A percentile compares a stretch with the other conserved stretches of the same genome.
These are phyloP conservation scores for Berghia stephanieae DNA, from an alignment of 1,140 invertebrate species.

Conservation along the genomic window DNA sequence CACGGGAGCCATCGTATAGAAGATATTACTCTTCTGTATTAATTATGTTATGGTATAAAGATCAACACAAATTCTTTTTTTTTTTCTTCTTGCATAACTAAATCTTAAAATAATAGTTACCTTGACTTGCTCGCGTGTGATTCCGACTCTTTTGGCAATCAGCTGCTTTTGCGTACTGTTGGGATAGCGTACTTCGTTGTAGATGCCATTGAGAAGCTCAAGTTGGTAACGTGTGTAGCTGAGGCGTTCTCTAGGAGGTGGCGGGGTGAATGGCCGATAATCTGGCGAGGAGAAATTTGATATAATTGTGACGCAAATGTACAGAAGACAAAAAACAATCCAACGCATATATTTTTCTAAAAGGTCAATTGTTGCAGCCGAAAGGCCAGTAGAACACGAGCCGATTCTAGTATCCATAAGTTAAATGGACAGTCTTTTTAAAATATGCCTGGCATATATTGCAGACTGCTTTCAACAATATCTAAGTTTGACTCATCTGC, in stretches of 20 bases:
- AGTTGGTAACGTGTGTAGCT: conserved; percentile 64
- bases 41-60: no score
- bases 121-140: conserved; percentile 65
- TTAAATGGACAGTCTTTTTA: no score
- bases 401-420: no score
- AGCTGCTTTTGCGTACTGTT: conserved; percentile 65
- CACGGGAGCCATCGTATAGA: no score
- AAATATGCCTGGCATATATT: no score
- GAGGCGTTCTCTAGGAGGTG: conserved; percentile 55
- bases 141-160: conserved; percentile 63
- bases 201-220: conserved; percentile 62
- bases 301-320: background rate
- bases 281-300: conserved; percentile 39
- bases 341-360: background rate
- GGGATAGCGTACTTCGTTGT: conserved; percentile 59
- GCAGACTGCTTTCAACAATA: background rate
- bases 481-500: no score
- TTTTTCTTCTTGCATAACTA: no score
- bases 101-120: no score
- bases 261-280: conserved; percentile 53
- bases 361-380: no score
- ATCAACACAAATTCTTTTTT: no score
- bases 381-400: background rate
- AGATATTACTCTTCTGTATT: no score
- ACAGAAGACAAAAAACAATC: background rate